Conservation (phyloP, 2,797 vertebrate genomes). For the Xiphorhynchus erythropygius region DNA sequence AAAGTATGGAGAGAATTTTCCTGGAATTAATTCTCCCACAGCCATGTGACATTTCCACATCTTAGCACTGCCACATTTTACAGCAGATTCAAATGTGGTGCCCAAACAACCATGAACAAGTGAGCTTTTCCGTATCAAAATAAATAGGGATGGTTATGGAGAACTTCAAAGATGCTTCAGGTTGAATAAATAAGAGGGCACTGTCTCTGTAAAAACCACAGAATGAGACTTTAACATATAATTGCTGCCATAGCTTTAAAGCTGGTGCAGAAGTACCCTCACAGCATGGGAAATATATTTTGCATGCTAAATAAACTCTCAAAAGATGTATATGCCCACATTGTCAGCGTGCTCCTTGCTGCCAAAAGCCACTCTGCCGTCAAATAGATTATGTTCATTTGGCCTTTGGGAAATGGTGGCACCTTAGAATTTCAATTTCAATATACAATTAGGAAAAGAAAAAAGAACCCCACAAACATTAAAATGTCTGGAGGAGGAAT, state of each 20-base stretch:
- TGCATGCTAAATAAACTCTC: constrained; percentile 29
- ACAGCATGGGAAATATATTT: constrained; percentile 8
- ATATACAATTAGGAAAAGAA: constrained; percentile 19
- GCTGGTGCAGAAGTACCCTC: not conserved
- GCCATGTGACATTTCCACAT: accelerated
- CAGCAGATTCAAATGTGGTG: not conserved
- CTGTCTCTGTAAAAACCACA: not conserved
- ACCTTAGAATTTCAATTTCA: constrained; percentile 36
- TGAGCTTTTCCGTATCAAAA: not conserved
- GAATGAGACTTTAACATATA: not conserved
- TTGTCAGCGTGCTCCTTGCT: not conserved
- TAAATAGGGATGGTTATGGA: not conserved
- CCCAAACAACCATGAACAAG: not conserved
- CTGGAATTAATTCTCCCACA: not conserved
- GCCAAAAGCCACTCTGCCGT: constrained; percentile 21
- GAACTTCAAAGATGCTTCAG: not conserved
- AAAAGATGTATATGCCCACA: not conserved
- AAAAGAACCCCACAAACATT: not conserved
- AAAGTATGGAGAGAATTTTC: not conserved
- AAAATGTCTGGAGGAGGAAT: not conserved
- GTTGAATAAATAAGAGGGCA: not conserved
- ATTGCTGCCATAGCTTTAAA: not conserved
- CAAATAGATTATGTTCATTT: constrained; percentile 38
- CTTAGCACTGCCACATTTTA: not conserved
- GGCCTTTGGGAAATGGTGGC: constrained; percentile 30